Evolutionary conservation across 2,113 vertebrate species (phyloP), one percentile per base, ranked within the genome.

Genomic region (Sturnus vulgaris): DNA sequence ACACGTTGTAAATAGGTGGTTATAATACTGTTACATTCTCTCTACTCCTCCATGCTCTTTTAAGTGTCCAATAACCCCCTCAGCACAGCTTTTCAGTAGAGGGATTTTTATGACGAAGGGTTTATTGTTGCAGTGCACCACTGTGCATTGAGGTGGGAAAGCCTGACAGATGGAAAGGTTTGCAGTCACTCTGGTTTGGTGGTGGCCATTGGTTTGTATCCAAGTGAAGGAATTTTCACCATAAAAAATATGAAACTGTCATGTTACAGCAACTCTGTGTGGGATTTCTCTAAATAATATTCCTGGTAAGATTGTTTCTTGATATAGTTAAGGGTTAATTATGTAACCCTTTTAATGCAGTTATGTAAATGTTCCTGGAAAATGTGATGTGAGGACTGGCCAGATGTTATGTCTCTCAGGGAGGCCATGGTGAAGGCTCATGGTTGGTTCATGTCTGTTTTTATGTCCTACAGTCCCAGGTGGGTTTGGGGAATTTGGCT

Each of bases 351-450:
- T 42, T 42, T 15, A 42, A 42, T 42, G 40, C 52, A 69, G 35
- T 2, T 39, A 0, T 46, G 6, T 25, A 15, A 21, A 1, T 78
- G 3, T 33, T 49, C 11, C n/a, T 49, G 37, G 18, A 9, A 31
- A 82, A 60, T 9, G 5, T 39, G 13, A 42, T 27, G 12, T 22
- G 7, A 15, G 77, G 66, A 31, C 6, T 35, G 9, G 7, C 37
- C 33, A 40, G 52, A 63, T 10, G 15, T 44, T 68, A 5, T 64
- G 64, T 55, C 31, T 40, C 1, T 39, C 31, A 65, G 19, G 10
- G 15, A 35, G 50, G n/a, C 14, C 12, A 1, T 65, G 40, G 20
- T 30, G 23, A 3, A 63, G 42, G 42, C 22, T 68, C 31, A 6
- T 23, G 40, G 21, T 42, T 11, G 31, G 22, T 19, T 69, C 23